Evolutionary conservation across 2,888 invertebrate species (phyloP).

Genomic region (Sinopyrophorus schimmeli): DNA sequence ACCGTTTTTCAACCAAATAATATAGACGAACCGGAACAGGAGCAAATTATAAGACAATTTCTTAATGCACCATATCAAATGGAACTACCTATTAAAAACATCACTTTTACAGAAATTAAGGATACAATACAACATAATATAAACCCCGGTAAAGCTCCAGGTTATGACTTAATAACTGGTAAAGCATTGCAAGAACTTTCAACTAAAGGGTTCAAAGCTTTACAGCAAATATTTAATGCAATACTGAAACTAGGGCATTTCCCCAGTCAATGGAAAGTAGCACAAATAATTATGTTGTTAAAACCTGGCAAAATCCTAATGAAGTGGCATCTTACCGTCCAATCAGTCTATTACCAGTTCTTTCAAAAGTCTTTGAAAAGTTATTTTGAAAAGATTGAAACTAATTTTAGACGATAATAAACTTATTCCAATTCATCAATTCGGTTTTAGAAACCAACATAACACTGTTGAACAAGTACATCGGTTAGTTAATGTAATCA

Average conservation of each 20-base stretch:
- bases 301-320: not conserved
- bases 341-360: no score
- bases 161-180: conserved; percentile 4
- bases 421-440: not conserved
- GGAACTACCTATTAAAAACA: conserved; percentile 5
- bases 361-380: not conserved
- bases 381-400: not conserved
- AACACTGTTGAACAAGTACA: conserved; percentile 4
- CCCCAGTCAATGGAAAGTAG: not conserved
- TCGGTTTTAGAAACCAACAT: not conserved
- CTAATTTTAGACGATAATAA: not conserved
- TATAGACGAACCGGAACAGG: conserved; percentile 1
- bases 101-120: conserved; percentile 2
- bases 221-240: conserved; percentile 22
- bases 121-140: conserved; percentile 9
- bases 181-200: no score
- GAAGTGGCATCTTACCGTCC: no score
- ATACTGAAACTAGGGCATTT: not conserved
- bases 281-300: not conserved
- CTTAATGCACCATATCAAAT: conserved; percentile 11
- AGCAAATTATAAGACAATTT: conserved; percentile 5
- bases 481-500: conserved; percentile 1
- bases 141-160: conserved; percentile 4
- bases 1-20: conserved; percentile 6
- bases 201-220: conserved; percentile 23